These are phyloP conservation scores for Plodia interpunctella DNA, from an alignment of 1,140 invertebrate genomes.

Conservation along the genomic window DNA sequence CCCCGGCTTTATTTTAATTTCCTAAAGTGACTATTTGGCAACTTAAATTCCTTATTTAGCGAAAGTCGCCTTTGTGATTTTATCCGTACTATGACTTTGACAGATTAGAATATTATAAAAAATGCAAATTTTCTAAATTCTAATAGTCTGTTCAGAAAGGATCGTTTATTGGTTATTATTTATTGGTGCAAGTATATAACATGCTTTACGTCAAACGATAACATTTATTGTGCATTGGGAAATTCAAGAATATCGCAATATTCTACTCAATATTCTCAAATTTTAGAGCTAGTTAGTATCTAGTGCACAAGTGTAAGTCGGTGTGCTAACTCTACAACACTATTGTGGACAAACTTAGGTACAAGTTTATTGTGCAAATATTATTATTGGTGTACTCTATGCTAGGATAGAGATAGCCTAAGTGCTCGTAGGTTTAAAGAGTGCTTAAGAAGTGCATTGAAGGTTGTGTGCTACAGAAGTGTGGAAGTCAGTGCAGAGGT, in stretches of 20 bases:
- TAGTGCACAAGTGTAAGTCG: constrained; percentile 49
- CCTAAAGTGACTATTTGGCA: constrained; percentile 70
- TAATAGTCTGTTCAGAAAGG: not conserved
- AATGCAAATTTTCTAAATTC: not conserved
- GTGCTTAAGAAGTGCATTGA: constrained; percentile 63
- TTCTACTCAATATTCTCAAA: constrained; percentile 30
- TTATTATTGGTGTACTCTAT: constrained; percentile 56
- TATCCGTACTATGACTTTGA: constrained; percentile 22
- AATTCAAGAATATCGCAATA: not conserved
- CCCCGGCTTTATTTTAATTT: constrained; percentile 73
- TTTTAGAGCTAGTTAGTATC: constrained; percentile 55
- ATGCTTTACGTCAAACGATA: constrained; percentile 26
- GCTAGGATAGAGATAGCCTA: constrained; percentile 67
- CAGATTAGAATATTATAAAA: constrained; percentile 18
- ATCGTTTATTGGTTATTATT: not conserved
- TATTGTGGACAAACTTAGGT: constrained; percentile 54
- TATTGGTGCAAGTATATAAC: constrained; percentile 10
- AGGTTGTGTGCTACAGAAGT: constrained; percentile 68
- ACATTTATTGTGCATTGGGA: not conserved
- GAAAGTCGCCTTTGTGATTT: constrained; percentile 47
- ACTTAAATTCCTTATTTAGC: constrained; percentile 52
- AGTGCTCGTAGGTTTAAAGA: constrained; percentile 37
- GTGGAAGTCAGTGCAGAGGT: constrained; percentile 60
- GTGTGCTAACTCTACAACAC: constrained; percentile 55
- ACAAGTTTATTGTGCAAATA: constrained; percentile 59